Conservation (phyloP, 2,888 invertebrate genomes). For the Eugnorisma glareosa region DNA sequence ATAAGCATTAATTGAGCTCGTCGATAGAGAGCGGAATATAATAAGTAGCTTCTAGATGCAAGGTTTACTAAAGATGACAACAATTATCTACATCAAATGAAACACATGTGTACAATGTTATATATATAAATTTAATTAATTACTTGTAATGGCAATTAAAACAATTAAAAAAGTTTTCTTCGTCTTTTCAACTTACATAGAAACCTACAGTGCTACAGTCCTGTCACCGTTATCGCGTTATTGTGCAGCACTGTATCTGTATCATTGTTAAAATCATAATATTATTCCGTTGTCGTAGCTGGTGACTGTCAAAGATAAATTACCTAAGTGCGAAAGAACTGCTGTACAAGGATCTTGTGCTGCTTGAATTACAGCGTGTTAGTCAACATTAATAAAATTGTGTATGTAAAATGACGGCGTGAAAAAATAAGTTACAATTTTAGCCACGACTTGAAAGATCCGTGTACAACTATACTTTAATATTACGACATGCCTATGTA, state of each 20-base stretch:
- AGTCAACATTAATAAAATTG: no score
- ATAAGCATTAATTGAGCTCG: slow-evolving; percentile 10
- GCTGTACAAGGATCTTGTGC: background rate
- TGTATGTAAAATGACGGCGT: background rate
- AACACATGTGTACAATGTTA: slow-evolving; percentile 28
- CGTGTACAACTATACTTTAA: background rate
- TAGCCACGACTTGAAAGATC: background rate
- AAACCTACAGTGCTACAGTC: slow-evolving; percentile 4
- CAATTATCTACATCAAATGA: slow-evolving; percentile 23
- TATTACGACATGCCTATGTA: background rate
- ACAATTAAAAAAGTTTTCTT: slow-evolving; percentile 23
- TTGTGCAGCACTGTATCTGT: background rate
- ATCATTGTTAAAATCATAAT: background rate
- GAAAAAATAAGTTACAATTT: background rate
- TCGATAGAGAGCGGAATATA: background rate
- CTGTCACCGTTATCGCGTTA: background rate
- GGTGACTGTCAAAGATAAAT: background rate
- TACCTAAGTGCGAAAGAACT: background rate
- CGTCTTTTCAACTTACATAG: slow-evolving; percentile 7
- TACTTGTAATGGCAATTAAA: slow-evolving; percentile 43
- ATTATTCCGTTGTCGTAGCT: background rate
- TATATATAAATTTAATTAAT: slow-evolving; percentile 29
- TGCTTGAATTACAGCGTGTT: background rate
- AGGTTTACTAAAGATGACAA: background rate
- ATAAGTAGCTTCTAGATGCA: background rate